Conservation (phyloP, 2,888 invertebrate species). For the Dicyrtoma fusca region DNA sequence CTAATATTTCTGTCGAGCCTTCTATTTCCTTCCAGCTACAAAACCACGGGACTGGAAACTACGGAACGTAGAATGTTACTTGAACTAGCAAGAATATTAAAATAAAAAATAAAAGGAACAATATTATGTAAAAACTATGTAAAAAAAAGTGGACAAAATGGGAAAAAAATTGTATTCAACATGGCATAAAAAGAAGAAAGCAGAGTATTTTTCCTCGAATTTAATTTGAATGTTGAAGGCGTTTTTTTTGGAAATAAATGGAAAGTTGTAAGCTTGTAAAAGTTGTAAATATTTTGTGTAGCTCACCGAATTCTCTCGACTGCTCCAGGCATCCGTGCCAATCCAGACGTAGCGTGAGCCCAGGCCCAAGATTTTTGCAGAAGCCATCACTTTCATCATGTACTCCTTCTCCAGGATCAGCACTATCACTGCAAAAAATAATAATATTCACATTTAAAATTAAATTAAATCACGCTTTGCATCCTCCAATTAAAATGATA, state of each 20-base stretch:
- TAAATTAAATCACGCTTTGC: not conserved
- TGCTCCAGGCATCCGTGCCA: conserved; percentile 65
- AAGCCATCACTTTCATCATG: conserved; percentile 61
- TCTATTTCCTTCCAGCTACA: no score
- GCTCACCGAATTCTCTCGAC: conserved; percentile 54
- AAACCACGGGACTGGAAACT: no score
- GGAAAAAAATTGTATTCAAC: no score
- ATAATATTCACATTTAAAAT: not conserved
- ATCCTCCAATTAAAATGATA: not conserved
- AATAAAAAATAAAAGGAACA: no score
- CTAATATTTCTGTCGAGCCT: no score
- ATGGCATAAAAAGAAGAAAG: not conserved
- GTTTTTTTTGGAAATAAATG: not conserved
- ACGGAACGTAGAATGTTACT: no score
- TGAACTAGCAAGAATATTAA: no score
- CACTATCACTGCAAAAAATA: conserved; percentile 61
- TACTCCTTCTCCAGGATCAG: conserved; percentile 63
- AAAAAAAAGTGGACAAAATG: no score
- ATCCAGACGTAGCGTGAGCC: conserved; percentile 63
- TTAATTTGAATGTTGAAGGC: not conserved
- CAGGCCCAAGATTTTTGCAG: conserved; percentile 59
- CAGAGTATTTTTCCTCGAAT: not conserved
- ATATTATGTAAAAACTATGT: no score
- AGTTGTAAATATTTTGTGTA: not conserved
- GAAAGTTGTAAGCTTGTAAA: not conserved